Conservation (phyloP, 2,113 vertebrate genomes). For the Diadophis punctatus region DNA sequence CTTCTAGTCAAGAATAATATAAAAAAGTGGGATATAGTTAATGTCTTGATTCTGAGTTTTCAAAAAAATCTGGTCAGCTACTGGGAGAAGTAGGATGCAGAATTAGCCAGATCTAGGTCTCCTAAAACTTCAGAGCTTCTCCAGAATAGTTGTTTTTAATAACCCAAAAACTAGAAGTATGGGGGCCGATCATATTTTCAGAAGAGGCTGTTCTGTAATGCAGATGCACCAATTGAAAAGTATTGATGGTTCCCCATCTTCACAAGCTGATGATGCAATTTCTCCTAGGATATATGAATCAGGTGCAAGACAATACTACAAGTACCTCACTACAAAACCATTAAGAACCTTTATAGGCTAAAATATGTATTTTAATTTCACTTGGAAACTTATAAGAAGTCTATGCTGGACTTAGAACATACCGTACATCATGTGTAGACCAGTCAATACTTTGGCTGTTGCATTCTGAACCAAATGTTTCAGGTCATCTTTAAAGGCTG, state of each 20-base stretch:
- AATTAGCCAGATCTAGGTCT: neutral
- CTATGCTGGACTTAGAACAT: neutral
- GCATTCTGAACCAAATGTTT: neutral
- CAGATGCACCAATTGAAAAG: neutral
- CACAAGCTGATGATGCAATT: neutral
- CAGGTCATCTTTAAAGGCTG: neutral
- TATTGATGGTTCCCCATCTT: neutral
- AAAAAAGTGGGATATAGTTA: neutral
- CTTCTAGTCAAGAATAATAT: neutral
- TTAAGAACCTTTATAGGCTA: neutral
- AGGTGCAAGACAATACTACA: neutral
- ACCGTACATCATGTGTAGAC: neutral
- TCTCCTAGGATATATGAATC: neutral
- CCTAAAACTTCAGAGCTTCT: neutral
- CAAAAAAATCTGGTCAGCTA: neutral
- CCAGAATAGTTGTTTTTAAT: neutral
- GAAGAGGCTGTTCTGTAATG: neutral
- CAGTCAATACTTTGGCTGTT: neutral
- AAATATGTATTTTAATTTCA: neutral
- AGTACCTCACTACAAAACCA: neutral
- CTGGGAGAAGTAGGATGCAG: neutral
- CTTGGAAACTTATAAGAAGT: neutral
- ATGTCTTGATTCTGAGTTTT: neutral
- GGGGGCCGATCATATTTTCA: neutral
- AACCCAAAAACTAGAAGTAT: neutral